phyloP scores from a whole-genome alignment of 2,888 invertebrate species.

The Trichogramma dendrolimi region DNA sequence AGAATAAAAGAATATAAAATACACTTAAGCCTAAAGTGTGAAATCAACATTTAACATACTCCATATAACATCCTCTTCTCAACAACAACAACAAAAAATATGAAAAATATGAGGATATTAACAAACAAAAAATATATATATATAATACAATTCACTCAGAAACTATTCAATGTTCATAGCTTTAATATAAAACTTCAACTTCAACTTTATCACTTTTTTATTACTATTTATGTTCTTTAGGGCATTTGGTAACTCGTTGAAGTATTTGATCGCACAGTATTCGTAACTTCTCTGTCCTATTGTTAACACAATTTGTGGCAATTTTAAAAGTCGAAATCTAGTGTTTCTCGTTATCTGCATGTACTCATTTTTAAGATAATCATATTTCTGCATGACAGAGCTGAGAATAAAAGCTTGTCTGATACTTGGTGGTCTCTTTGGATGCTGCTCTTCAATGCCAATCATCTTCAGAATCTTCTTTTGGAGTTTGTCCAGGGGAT shows the following conservation, averaged over 20 bases:
- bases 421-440: neutral
- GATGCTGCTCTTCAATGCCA: neutral
- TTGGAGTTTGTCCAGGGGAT: constrained; percentile 1
- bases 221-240: constrained; percentile 3
- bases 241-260: constrained; percentile 9
- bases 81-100: too few species aligned
- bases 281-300: constrained; percentile 9
- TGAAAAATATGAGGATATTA: too few species aligned
- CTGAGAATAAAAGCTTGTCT: constrained; percentile 5
- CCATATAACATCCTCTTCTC: too few species aligned
- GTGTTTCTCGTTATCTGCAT: neutral
- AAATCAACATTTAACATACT: too few species aligned
- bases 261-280: constrained; percentile 3
- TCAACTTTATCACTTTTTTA: constrained; percentile 1
- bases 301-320: constrained; percentile 4
- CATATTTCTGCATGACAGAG: neutral
- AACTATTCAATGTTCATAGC: too few species aligned
- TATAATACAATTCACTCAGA: too few species aligned
- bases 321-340: neutral
- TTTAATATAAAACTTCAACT: too few species aligned
- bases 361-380: neutral
- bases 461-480: constrained; percentile 4
- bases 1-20: too few species aligned
- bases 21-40: too few species aligned
- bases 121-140: too few species aligned